Base-by-base conservation (phyloP, 1,140 invertebrate species). In the Ptiloglossa arizonensis region DNA sequence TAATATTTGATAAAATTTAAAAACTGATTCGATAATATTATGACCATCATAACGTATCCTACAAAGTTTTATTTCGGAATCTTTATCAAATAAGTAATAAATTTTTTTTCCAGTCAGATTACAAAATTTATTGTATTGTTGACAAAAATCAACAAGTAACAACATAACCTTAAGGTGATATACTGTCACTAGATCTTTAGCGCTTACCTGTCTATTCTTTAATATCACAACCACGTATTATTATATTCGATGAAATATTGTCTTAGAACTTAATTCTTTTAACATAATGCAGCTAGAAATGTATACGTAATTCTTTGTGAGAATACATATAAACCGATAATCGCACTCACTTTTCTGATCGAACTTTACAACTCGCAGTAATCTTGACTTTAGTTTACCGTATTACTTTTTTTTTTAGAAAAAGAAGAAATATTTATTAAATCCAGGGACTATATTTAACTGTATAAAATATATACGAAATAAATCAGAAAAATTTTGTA, bases 111-210 rank as follows among this genome's bases (percentile, higher is more conserved):
- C 4, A n/a, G 56, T 15, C 6, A 48, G 24, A 59, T n/a, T 27
- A 38, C 1, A 17, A 50, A 22, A 38, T 57, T 75, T 75, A n/a
- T 67, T 35, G 1, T 17, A 48, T 19, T 46, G 38, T 59, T 67
- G 17, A 50, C 41, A 48, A 69, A 75, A 56, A 68, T 69, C 63
- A 75, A 75, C 64, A 69, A 75, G 54, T 50, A 75, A 68, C 5
- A 75, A 75, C 73, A 69, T 75, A 75, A 75, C 73, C 73, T 75
- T 59, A 68, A 15, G 19, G 22, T 24, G 1, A 66, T 41, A 29
- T 27, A 27, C 22, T 75, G 32, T 59, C 48, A 59, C n/a, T 59
- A 9, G 9, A 50, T 15, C 15, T n/a, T n/a, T 46, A 27, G 67
- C 11, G 41, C 63, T 46, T 57, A 75, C 62, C 38, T 35, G 35